Evolutionary conservation across 2,888 invertebrate genomes (phyloP).

Genomic region (Heliconius sara): DNA sequence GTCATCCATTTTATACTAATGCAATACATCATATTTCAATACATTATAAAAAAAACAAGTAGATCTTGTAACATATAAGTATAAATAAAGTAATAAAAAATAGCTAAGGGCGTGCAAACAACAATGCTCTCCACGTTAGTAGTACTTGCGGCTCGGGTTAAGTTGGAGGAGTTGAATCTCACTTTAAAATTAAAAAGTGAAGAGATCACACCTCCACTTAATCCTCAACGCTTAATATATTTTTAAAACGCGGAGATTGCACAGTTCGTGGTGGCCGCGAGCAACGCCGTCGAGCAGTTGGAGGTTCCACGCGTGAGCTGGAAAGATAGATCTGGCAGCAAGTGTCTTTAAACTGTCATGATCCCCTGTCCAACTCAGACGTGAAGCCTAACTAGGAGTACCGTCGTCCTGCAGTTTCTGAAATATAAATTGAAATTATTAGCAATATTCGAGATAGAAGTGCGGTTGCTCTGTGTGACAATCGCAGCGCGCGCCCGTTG

Average conservation of each 20-base stretch:
- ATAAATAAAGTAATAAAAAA: not conserved
- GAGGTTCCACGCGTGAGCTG: constrained; percentile 81
- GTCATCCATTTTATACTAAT: not conserved
- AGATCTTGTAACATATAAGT: not conserved
- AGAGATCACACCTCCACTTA: constrained; percentile 86
- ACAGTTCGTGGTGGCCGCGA: not conserved
- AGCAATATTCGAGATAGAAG: constrained; percentile 51
- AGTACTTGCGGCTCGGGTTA: constrained; percentile 75
- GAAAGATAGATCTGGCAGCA: constrained; percentile 85
- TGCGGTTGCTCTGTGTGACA: constrained; percentile 70
- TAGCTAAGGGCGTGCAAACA: not conserved
- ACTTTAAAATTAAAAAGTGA: constrained; percentile 84
- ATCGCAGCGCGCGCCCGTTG: constrained; percentile 66
- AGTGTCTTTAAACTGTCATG: constrained; percentile 77
- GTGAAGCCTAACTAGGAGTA: constrained; percentile 62
- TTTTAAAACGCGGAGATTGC: constrained; percentile 19
- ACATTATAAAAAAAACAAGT: not conserved
- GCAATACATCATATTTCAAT: not conserved
- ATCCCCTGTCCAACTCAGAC: constrained; percentile 85
- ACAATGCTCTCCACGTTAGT: not conserved
- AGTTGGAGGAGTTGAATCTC: constrained; percentile 86
- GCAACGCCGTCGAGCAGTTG: constrained; percentile 40
- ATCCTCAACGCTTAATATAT: constrained; percentile 67
- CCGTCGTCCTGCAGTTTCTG: constrained; percentile 53
- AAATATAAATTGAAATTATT: constrained; percentile 60